phyloP scores from a whole-genome alignment of 2,797 vertebrate genomes.

The Tachyglossus aculeatus region DNA sequence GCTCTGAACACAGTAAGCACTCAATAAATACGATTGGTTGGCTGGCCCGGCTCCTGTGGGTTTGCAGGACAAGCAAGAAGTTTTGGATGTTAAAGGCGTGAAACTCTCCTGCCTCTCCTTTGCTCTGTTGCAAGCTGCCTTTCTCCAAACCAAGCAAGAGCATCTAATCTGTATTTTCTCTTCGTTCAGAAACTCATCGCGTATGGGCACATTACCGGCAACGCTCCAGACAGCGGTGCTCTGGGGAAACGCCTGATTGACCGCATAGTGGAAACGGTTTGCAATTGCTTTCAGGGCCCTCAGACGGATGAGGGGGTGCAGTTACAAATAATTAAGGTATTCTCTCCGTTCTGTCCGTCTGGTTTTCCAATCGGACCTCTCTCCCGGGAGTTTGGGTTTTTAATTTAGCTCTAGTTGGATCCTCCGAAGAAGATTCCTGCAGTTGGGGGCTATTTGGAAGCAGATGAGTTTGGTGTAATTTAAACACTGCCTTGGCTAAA shows the following conservation, averaged over 20 bases:
- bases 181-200: slow-evolving; percentile 90
- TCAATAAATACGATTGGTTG: too few relatives aligned
- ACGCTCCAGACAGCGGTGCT: slow-evolving; percentile 89
- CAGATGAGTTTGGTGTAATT: not conserved
- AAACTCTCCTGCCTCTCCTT: not conserved
- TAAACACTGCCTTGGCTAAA: slow-evolving; percentile 30
- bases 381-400: not conserved
- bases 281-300: slow-evolving; percentile 95
- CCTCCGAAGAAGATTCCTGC: not conserved
- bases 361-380: slow-evolving; percentile 7
- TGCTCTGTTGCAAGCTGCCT: not conserved
- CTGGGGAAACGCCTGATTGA: slow-evolving; percentile 94
- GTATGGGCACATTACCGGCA: slow-evolving; percentile 96
- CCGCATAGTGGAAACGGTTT: slow-evolving; percentile 92
- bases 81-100: not conserved
- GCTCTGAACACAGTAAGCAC: too few relatives aligned
- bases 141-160: not conserved
- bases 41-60: too few relatives aligned
- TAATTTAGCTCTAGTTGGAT: slow-evolving; percentile 4
- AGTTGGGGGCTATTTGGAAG: slow-evolving; percentile 6
- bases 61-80: too few relatives aligned
- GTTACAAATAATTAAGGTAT: slow-evolving; percentile 98
- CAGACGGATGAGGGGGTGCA: slow-evolving; percentile 97
- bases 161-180: slow-evolving; percentile 34
- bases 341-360: not conserved